Conservation (phyloP, 92 coral and sea anemone species). For the Bergia sp. region DNA sequence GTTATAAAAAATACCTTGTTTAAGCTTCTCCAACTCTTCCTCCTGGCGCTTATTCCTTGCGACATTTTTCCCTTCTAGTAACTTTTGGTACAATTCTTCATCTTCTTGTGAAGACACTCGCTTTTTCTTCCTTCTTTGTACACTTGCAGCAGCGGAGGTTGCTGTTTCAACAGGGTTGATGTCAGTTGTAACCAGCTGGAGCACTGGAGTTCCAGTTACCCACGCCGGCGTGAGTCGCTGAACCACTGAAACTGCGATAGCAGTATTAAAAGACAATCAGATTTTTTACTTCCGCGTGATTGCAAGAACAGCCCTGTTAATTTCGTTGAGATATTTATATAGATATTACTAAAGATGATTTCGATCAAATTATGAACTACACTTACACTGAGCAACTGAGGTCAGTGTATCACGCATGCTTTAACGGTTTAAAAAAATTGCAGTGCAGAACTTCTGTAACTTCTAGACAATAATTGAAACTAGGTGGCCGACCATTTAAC, state of each 20-base stretch:
- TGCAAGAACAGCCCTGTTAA: too few relatives aligned
- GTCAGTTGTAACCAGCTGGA: conserved; percentile 49
- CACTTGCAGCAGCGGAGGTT: not conserved
- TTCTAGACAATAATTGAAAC: too few relatives aligned
- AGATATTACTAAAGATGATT: too few relatives aligned
- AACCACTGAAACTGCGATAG: conserved; percentile 31
- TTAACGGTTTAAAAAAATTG: too few relatives aligned
- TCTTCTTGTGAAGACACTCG: conserved; percentile 44
- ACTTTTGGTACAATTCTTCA: conserved; percentile 34
- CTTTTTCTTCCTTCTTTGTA: conserved; percentile 38
- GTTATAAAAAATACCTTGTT: conserved; percentile 25
- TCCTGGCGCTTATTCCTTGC: conserved; percentile 45
- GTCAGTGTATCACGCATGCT: too few relatives aligned
- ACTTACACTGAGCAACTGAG: too few relatives aligned
- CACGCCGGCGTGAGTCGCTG: conserved; percentile 46
- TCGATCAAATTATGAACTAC: too few relatives aligned
- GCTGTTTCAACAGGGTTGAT: conserved; percentile 38
- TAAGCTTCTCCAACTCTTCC: conserved; percentile 45
- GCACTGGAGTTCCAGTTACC: conserved; percentile 51
- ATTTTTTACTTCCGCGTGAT: not conserved
- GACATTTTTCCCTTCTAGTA: conserved; percentile 32
- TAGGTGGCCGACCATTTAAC: too few relatives aligned
- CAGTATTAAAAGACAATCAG: not conserved
- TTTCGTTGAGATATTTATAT: too few relatives aligned
- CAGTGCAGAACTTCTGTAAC: too few relatives aligned